These are phyloP conservation scores for Oryzaephilus surinamensis DNA, from an alignment of 1,140 invertebrate genomes.

Conservation along the genomic window DNA sequence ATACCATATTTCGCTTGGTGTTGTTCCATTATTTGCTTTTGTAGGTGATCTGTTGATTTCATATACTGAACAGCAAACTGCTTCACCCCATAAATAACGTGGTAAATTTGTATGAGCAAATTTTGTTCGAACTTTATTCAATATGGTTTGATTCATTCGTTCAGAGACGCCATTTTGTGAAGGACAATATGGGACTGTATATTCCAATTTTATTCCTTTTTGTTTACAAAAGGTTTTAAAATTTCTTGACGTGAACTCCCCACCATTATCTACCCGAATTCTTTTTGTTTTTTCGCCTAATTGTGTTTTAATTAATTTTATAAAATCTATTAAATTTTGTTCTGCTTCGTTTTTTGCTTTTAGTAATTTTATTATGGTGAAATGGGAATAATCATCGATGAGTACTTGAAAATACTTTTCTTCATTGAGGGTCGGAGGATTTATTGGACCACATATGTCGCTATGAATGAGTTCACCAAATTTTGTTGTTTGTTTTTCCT, in stretches of 20 bases:
- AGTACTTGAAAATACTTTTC: constrained; percentile 24
- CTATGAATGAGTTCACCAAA: constrained; percentile 23
- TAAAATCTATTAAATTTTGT: constrained; percentile 17
- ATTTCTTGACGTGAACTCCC: constrained; percentile 17
- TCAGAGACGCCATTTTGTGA: constrained; percentile 20
- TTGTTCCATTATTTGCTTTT: not conserved
- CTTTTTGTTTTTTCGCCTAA: constrained; percentile 10
- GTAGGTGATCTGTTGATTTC: constrained; percentile 20
- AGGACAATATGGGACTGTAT: constrained; percentile 28
- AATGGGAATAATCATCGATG: constrained; percentile 28
- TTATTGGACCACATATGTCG: constrained; percentile 16
- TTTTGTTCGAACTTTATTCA: constrained; percentile 14
- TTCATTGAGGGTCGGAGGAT: constrained; percentile 10
- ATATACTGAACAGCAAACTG: constrained; percentile 19
- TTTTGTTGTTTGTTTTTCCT: constrained; percentile 5
- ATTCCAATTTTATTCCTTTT: constrained; percentile 13
- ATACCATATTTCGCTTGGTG: not conserved
- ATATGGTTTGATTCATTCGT: constrained; percentile 12
- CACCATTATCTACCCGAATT: constrained; percentile 23
- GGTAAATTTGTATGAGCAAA: constrained; percentile 18
- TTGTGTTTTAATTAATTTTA: constrained; percentile 10
- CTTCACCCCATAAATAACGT: constrained; percentile 25
- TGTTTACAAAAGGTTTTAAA: constrained; percentile 19
- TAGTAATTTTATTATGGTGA: constrained; percentile 15
- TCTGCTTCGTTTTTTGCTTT: constrained; percentile 19